Evolutionary conservation across 2,888 invertebrate species (phyloP), one percentile per base, ranked within the genome.

Genomic region (Trissolcus brochymenae): DNA sequence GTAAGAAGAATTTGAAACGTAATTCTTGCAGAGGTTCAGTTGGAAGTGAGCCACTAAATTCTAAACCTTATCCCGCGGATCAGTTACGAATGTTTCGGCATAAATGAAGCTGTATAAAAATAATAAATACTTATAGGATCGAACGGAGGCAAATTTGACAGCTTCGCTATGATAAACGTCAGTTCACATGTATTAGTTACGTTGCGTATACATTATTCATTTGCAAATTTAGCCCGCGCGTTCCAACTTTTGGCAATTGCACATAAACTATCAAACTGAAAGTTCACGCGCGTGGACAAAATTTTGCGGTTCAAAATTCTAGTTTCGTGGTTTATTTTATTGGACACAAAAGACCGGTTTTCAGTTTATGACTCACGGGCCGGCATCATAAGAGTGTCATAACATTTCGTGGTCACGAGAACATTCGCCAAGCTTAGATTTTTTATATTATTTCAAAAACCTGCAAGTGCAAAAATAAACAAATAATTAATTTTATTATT

Each of bases 361-460:
- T 50, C 67, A 51, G 40, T 72, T 76, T 72, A 76, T 59, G 49
- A 43, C 25, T 4, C 56, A 76, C 21, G 21, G 71, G 62, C 57
- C 66, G 53, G 19, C 54, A 25, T 62, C 62, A 55, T 72, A 76
- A 71, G 62, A 29, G 43, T 66, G 56, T 49, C 62, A 72, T 67
- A 76, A 72, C 67, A 43, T 67, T 76, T 61, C 71, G 62, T 54
- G 62, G 62, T 66, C 76, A 76, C 59, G 59, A 66, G 51, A 21
- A 21, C 60, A 19, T 60, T 55, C 25, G 9, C 40, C 25, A 41
- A 29, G 40, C 35, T 65, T 72, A 25, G 17, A 72, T 21, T 60
- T 54, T 65, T 14, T 19, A 11, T n/a, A 41, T 66, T 55, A 61
- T 65, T 55, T 50, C 17, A 21, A 54, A 60, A 59, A 65, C 51